Evolutionary conservation across 2,113 vertebrate genomes (phyloP).

Genomic region (Muntiacus reevesi): DNA sequence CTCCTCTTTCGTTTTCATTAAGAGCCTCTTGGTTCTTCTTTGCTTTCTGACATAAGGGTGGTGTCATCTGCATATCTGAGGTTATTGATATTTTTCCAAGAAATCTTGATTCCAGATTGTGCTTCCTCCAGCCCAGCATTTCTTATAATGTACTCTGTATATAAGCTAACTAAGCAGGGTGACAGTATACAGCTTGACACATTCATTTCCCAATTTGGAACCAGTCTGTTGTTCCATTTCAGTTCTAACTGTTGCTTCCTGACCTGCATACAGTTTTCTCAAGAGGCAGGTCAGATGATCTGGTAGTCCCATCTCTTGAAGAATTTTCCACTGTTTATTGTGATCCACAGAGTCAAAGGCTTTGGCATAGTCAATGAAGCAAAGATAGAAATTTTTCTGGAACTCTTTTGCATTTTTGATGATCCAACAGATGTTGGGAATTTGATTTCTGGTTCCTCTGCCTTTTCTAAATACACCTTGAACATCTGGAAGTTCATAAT

Average conservation of each 20-base stretch:
- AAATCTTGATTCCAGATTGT: background rate
- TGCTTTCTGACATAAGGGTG: background rate
- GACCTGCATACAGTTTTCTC: background rate
- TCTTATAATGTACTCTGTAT: background rate
- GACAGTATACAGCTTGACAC: background rate
- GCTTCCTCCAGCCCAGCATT: background rate
- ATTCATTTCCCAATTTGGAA: background rate
- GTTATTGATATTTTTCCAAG: background rate
- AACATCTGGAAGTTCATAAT: background rate
- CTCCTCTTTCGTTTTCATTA: background rate
- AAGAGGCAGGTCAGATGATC: background rate
- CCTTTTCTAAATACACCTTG: background rate
- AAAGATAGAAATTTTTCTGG: background rate
- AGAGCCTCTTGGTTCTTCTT: background rate
- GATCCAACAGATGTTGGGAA: background rate
- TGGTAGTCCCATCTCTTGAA: background rate
- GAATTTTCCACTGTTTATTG: background rate
- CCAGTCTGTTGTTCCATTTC: background rate
- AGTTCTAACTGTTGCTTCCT: background rate
- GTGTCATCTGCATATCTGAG: background rate
- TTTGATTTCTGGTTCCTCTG: background rate
- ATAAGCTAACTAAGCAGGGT: background rate
- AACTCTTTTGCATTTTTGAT: background rate
- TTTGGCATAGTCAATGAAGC: background rate
- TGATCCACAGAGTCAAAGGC: background rate